Evolutionary conservation across 2,113 vertebrate species (phyloP), one percentile per base, ranked within the genome.

Genomic region (Nothoprocta perdicaria): DNA sequence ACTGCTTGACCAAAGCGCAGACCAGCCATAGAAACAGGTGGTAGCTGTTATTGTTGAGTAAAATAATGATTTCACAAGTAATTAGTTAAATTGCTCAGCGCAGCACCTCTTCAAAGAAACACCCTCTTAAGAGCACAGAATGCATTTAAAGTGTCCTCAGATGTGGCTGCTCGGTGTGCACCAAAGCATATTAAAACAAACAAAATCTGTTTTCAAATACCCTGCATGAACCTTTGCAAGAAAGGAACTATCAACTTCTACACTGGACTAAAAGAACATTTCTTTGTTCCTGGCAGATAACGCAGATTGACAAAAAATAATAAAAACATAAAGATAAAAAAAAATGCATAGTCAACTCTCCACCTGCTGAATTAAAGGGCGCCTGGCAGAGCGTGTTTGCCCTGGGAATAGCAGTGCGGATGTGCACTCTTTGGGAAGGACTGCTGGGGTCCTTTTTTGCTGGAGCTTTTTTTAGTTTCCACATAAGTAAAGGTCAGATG

Each of bases 11-110:
- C 74, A 55, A 53, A 62, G 58, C 38, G 9, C 35, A 46, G 87
- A 73, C 53, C 63, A 66, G 72, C 83, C 67, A 72, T 22, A 22
- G 61, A 75, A 91, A 77, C 66, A 80, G 88, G 93, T 91, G 90
- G 88, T 84, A 79, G 53, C 62, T 82, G 55, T 84, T 91, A 65
- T 68, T 95, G 79, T 86, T 53, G 26, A 76, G 48, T 46, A 43
- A 87, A 88, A 85, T 71, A 89, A 92, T 57, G 31, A 79, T 89
- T 89, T 94, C 88, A 43, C 31, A 79, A 60, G 71, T 79, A 84
- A 87, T 87, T 86, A 79, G 93, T 86, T 87, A 38, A 87, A 91
- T 61, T 79, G 63, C 71, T 79, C 52, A 41, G 43, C 58, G 33
- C 71, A 55, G 31, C 58, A 41, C 71, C 72, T 84, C 82, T 65